These are phyloP conservation scores for Chaetorhynchus papuensis DNA, from an alignment of 2,113 vertebrate genomes.

Conservation along the genomic window DNA sequence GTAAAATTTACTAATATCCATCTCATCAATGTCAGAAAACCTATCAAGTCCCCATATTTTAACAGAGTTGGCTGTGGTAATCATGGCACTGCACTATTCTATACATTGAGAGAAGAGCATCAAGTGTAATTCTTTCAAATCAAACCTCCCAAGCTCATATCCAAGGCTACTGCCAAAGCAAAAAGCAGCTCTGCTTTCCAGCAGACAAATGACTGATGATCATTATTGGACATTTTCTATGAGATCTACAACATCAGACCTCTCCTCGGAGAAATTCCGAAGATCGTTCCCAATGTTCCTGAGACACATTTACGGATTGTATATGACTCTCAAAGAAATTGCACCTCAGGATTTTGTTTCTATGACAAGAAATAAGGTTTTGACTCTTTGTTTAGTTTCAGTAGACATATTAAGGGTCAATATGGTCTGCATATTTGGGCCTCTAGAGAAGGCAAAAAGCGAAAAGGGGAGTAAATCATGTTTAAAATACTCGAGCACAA, in stretches of 20 bases:
- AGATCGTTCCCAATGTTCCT: neutral
- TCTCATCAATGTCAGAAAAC: neutral
- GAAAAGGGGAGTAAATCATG: neutral
- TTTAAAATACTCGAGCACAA: neutral
- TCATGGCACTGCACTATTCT: no score
- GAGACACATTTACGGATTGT: neutral
- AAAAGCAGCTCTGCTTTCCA: neutral
- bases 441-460: neutral
- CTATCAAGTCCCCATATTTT: accelerated
- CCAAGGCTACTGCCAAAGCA: neutral
- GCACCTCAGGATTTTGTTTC: slow-evolving; percentile 2
- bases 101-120: neutral
- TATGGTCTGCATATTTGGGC: neutral
- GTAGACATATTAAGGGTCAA: neutral
- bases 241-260: neutral
- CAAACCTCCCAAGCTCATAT: neutral
- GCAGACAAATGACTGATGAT: neutral
- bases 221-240: neutral
- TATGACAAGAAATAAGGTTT: slow-evolving; percentile 10
- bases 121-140: neutral
- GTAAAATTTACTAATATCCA: neutral
- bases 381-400: neutral
- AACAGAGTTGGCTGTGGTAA: neutral
- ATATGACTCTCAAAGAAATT: neutral
- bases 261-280: neutral